Conservation (phyloP, 1,140 invertebrate genomes). For the Hormaphis cornu region DNA sequence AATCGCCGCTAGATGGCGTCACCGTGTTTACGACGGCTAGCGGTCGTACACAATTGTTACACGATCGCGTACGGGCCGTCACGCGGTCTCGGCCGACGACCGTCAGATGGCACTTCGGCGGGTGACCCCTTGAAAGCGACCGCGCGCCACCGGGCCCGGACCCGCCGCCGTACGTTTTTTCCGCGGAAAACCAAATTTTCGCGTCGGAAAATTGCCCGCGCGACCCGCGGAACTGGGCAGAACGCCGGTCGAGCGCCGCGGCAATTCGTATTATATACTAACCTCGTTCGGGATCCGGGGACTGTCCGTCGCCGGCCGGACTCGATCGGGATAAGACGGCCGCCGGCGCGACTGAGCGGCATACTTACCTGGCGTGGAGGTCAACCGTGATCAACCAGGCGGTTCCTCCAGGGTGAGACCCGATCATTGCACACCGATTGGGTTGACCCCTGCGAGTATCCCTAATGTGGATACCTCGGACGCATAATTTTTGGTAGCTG, state of each 20-base stretch:
- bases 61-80: background rate
- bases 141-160: too few relatives aligned
- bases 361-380: conserved; percentile 58
- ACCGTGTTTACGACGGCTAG: too few relatives aligned
- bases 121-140: too few relatives aligned
- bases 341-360: conserved; percentile 20
- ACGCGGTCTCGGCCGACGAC: background rate
- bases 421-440: conserved; percentile 59
- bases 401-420: conserved; percentile 58
- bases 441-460: conserved; percentile 62
- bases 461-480: conserved; percentile 60
- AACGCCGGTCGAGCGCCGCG: accelerated
- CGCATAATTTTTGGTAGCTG: conserved; percentile 56
- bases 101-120: too few relatives aligned
- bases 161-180: too few relatives aligned
- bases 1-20: too few relatives aligned
- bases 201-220: too few relatives aligned
- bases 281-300: background rate
- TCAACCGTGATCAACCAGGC: conserved; percentile 56
- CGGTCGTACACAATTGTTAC: too few relatives aligned
- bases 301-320: background rate
- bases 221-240: too few relatives aligned
- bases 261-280: too few relatives aligned
- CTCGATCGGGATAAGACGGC: background rate
- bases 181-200: too few relatives aligned